Conservation (phyloP, 2,888 invertebrate genomes). For the Melieria omissa region DNA sequence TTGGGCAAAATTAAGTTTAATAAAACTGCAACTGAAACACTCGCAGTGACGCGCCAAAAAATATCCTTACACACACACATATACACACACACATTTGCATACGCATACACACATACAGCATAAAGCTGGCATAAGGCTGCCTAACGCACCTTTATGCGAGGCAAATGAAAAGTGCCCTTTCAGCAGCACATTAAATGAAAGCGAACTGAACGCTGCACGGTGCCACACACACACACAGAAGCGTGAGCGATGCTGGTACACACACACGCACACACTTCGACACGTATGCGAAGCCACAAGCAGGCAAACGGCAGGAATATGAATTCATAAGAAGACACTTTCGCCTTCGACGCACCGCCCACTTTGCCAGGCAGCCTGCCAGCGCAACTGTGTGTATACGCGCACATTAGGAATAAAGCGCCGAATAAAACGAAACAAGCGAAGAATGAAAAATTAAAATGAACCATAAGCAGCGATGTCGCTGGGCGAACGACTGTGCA, state of each 20-base stretch:
- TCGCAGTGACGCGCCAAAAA: no score
- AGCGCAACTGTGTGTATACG: neutral
- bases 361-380: no score
- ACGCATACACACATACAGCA: neutral
- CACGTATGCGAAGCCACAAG: conserved; percentile 27
- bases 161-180: conserved; percentile 56
- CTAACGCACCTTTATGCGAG: conserved; percentile 41
- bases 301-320: conserved; percentile 56
- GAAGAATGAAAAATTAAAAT: neutral
- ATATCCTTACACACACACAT: no score
- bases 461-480: neutral
- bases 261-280: conserved; percentile 11
- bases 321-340: conserved; percentile 57
- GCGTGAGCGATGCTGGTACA: conserved; percentile 4
- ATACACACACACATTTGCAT: neutral
- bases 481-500: neutral
- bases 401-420: neutral
- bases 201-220: conserved; percentile 12
- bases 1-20: no score
- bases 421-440: neutral
- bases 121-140: conserved; percentile 1
- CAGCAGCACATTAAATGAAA: conserved; percentile 55
- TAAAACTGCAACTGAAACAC: no score
- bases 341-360: conserved; percentile 7
- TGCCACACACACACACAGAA: neutral